phyloP scores from a whole-genome alignment of 2,797 vertebrate species.

The Euthynnus affinis region DNA sequence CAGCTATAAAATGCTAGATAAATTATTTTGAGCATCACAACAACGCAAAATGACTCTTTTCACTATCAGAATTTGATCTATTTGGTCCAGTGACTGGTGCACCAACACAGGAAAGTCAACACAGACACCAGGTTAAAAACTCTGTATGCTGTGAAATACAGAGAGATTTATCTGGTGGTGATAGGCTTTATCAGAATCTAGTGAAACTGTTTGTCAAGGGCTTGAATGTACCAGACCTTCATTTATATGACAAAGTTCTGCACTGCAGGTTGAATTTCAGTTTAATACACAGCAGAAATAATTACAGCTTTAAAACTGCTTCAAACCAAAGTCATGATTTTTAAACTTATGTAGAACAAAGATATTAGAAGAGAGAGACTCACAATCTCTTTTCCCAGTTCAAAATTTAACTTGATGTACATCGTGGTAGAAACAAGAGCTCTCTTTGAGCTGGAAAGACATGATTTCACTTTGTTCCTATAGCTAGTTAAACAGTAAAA shows the following conservation, averaged over 20 bases:
- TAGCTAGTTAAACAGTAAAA: not conserved
- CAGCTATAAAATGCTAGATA: not conserved
- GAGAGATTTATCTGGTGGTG: too few species aligned
- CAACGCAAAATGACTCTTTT: too few species aligned
- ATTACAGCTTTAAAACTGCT: not conserved
- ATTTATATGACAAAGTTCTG: too few species aligned
- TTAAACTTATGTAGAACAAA: not conserved
- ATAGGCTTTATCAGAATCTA: too few species aligned
- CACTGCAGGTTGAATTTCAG: not conserved
- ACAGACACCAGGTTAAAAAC: too few species aligned
- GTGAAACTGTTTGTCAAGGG: too few species aligned
- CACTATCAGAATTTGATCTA: too few species aligned
- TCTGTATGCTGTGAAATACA: too few species aligned
- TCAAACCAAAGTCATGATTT: not conserved
- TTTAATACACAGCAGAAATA: constrained; percentile 5
- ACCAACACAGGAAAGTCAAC: too few species aligned
- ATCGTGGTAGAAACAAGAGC: not conserved
- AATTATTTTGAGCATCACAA: too few species aligned
- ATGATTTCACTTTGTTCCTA: not conserved
- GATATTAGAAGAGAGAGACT: constrained; percentile 17
- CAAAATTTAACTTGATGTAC: not conserved
- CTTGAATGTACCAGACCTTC: too few species aligned
- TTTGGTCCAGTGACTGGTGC: too few species aligned
- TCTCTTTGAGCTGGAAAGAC: not conserved
- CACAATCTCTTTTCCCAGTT: constrained; percentile 21